Percentiles rank a stretch among this genome's conserved stretches.
Evolutionary conservation across 2,888 invertebrate species (phyloP).

Genomic region (Diarsia rubi): DNA sequence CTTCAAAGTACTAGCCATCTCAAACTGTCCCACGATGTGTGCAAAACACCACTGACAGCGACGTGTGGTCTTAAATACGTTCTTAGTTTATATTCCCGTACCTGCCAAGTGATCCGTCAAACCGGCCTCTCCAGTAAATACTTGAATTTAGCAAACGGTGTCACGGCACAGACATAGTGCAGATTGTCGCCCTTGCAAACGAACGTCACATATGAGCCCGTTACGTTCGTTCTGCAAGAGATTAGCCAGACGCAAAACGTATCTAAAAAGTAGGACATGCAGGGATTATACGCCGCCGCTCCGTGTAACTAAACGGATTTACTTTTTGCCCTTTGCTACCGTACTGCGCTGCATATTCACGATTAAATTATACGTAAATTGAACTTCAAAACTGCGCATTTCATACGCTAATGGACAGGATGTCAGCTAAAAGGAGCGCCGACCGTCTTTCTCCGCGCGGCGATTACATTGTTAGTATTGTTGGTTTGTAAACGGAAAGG

Average conservation of each 20-base stretch:
- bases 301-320: constrained; percentile 53
- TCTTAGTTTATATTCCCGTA: constrained; percentile 49
- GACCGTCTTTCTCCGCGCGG: constrained; percentile 52
- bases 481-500: constrained; percentile 53
- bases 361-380: constrained; percentile 44
- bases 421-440: constrained; percentile 40
- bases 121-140: constrained; percentile 62
- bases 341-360: constrained; percentile 14
- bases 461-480: constrained; percentile 56
- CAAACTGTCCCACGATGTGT: constrained; percentile 23
- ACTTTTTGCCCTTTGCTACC: constrained; percentile 24
- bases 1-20: constrained; percentile 21
- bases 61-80: constrained; percentile 48
- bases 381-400: constrained; percentile 36
- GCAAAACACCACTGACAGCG: constrained; percentile 40
- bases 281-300: constrained; percentile 31
- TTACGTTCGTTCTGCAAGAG: constrained; percentile 46
- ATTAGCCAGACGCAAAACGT: constrained; percentile 52
- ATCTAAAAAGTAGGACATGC: constrained; percentile 37
- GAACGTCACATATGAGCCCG: constrained; percentile 37
- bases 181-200: constrained; percentile 52
- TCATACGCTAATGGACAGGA: constrained; percentile 53
- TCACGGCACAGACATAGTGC: constrained; percentile 48
- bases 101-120: constrained; percentile 72
- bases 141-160: constrained; percentile 53